Evolutionary conservation across 2,113 vertebrate species (phyloP), one percentile per base, ranked within the genome.

Genomic region (Phodopus roborovskii): DNA sequence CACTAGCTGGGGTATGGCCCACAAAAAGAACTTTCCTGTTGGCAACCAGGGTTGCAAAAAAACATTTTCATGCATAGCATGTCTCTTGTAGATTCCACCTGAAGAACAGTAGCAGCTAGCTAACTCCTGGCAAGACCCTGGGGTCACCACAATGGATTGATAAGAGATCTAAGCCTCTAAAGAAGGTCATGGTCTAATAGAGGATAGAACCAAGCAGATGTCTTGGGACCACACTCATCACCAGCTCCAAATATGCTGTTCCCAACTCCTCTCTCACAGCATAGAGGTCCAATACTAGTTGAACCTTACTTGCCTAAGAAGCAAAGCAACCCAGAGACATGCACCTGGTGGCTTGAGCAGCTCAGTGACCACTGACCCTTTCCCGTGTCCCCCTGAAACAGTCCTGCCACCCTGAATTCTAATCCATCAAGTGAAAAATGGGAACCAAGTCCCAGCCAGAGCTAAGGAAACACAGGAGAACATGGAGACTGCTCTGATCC

Each of bases 271-370:
- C 53, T 42, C 66, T 8, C 75, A 39, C 73, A 26, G 19, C 42
- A 42, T 42, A 20, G 10, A 50, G 36, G 26, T 62, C 42, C 78
- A 19, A 60, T 68, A n/a, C 53, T 19, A 89, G 73, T 1, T 15
- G 15, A 74, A 9, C 50, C 92, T 74, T 2, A 22, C 79, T 22
- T 86, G 45, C 60, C 75, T 85, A 53, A 58, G 70, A 62, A 26
- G 6, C 4, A 0, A 28, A 30, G 30, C 20, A 50, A 1, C 74
- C 42, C 12, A 39, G 58, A 50, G 12, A 24, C 28, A 7, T 0
- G 0, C 0, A n/a, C 39, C 7, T 6, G 11, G 50, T 0, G 26
- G 62, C 64, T 22, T 26, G 26, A 19, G 39, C 7, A n/a, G 22
- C 0, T 9, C 75, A 2, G 9, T 16, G 3, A 10, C 1, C 36